Evolutionary conservation across 2,888 invertebrate species (phyloP), one percentile per base, ranked within the genome.

Genomic region (Neoitamus cyanurus): DNA sequence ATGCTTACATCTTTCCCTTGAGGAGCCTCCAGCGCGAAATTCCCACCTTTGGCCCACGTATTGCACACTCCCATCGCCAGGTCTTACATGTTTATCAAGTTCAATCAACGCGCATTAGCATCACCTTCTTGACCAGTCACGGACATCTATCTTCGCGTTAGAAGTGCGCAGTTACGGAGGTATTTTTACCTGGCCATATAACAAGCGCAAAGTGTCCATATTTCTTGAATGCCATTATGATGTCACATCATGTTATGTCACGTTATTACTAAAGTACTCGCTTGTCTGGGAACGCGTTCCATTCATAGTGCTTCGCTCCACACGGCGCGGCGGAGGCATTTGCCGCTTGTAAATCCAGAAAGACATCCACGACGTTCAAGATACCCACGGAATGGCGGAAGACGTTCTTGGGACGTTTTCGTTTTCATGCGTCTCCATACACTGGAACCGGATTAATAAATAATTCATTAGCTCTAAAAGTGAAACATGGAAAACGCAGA

Each of bases 371-470:
- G 37, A 75, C 25, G 25, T 20, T 75, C 75, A 75, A 37, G 37
- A 75, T 37, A 20, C 20, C 13, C n/a, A 25, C 15, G 15, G 48
- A 48, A n/a, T 48, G 15, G 73, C 34, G 30, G 48, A 80, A 80
- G 58, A 78, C 58, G 78, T 80, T 80, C 78, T 80, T 58, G 11
- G 7, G 34, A 5, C 25, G 58, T 80, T 80, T 80, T 80, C 78
- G 58, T 37, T 80, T 80, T 80, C 58, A 80, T 80, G 78, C 78
- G 58, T 80, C 25, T 48, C 31, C 58, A 80, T 25, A 15, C 46
- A 80, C 20, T 58, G 78, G 25, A 80, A 80, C 78, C 78, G 78
- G 78, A 77, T 34, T 80, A 31, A 80, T 80, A 80, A 80, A 80
- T 80, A 48, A 80, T 80, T 80, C 78, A 80, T 80, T 58, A 20